phyloP scores from a whole-genome alignment of 1,140 invertebrate genomes.

The Globodera rostochiensis region DNA sequence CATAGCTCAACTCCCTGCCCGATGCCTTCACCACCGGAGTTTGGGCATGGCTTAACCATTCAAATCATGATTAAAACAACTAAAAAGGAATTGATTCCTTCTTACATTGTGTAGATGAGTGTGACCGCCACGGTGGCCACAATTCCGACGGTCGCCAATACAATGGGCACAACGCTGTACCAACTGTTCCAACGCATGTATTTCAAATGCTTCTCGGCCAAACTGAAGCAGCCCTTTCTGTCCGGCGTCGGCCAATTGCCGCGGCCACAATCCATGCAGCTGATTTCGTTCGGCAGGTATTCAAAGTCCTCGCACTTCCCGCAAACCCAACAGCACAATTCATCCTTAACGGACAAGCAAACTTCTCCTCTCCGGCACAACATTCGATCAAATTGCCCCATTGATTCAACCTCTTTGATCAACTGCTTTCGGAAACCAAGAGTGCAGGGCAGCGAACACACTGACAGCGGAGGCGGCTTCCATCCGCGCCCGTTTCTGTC shows the following conservation, averaged over 20 bases:
- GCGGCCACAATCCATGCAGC: slow-evolving; percentile 72
- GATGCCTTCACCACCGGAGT: slow-evolving; percentile 81
- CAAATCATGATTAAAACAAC: neutral
- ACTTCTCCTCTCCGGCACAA: neutral
- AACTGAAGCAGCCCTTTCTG: slow-evolving; percentile 64
- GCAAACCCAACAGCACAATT: slow-evolving; percentile 67
- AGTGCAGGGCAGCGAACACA: slow-evolving; percentile 73
- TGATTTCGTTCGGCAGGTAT: slow-evolving; percentile 71
- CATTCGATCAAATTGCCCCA: neutral
- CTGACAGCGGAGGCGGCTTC: slow-evolving; percentile 69
- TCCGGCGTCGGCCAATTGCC: slow-evolving; percentile 67
- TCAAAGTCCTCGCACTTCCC: slow-evolving; percentile 72
- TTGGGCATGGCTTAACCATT: slow-evolving; percentile 70
- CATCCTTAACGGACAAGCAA: slow-evolving; percentile 50
- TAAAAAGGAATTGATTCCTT: neutral
- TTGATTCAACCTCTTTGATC: slow-evolving; percentile 54
- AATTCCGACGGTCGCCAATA: slow-evolving; percentile 70
- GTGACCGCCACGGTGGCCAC: slow-evolving; percentile 69
- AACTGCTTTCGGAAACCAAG: slow-evolving; percentile 61
- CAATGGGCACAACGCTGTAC: slow-evolving; percentile 71
- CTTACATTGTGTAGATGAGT: slow-evolving; percentile 66
- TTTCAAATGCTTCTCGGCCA: slow-evolving; percentile 68
- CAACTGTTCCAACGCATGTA: slow-evolving; percentile 71
- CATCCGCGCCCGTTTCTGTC: slow-evolving; percentile 26
- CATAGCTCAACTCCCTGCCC: slow-evolving; percentile 79